Conservation (phyloP, 2,113 vertebrate genomes). For the Pelmatolapia mariae region DNA sequence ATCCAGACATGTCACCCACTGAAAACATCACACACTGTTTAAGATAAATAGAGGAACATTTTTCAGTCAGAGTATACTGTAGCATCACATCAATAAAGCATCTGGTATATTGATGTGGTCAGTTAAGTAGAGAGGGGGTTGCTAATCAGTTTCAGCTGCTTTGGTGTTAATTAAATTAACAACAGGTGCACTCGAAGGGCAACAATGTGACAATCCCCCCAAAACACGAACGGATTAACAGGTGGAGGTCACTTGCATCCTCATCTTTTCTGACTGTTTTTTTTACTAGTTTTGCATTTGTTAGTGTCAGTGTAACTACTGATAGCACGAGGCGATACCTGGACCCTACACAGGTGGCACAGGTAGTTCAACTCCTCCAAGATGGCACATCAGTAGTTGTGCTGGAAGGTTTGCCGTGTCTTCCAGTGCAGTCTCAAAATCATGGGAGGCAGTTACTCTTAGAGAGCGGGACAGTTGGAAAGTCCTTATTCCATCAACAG, state of each 20-base stretch:
- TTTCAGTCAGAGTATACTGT: not conserved
- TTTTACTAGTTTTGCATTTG: not conserved
- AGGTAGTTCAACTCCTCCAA: not conserved
- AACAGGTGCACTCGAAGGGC: not conserved
- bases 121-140: not conserved
- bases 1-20: not conserved
- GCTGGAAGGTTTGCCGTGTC: not conserved
- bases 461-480: not conserved
- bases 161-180: not conserved
- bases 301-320: not conserved
- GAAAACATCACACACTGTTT: not conserved
- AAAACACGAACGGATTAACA: not conserved
- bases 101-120: not conserved
- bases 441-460: not conserved
- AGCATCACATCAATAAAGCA: not conserved
- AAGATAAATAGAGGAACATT: not conserved
- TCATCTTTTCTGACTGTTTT: not conserved
- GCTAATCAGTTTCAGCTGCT: not conserved
- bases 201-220: not conserved
- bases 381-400: not conserved
- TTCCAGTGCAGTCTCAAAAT: not conserved
- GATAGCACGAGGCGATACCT: not conserved
- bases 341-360: not conserved
- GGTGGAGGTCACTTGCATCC: not conserved
- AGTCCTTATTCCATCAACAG: not conserved